Conservation (phyloP, 2,797 vertebrate species). For the Sciurus vulgaris region DNA sequence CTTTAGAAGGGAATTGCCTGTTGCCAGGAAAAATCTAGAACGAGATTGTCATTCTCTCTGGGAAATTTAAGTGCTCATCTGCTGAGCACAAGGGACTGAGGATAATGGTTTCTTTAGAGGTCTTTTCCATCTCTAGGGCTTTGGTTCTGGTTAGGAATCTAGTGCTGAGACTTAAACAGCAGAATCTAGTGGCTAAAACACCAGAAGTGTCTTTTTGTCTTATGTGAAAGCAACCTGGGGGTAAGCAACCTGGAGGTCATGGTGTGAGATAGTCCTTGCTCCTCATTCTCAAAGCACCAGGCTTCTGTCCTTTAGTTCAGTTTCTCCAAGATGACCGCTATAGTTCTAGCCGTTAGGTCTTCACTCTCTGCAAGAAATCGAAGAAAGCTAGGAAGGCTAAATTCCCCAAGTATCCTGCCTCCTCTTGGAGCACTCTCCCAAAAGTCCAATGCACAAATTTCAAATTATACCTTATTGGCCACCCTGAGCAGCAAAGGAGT, state of each 20-base stretch:
- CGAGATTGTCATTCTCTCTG: not conserved
- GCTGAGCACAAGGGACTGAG: not conserved
- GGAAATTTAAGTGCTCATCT: not conserved
- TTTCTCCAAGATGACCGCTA: too few species aligned
- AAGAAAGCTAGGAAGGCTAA: not conserved
- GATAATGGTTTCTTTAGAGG: not conserved
- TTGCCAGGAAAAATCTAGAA: not conserved
- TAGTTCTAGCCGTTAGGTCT: not conserved
- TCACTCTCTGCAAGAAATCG: not conserved
- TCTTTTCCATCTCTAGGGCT: not conserved
- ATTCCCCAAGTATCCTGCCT: not conserved
- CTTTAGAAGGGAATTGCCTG: not conserved
- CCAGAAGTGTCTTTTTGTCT: not conserved
- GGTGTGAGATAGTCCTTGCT: not conserved
- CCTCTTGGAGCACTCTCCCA: not conserved
- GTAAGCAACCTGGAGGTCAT: not conserved
- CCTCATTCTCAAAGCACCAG: not conserved
- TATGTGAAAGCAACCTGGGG: not conserved
- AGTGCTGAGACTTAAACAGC: not conserved
- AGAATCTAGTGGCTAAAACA: not conserved
- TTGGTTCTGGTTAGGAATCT: not conserved
- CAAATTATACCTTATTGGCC: slow-evolving; percentile 26
- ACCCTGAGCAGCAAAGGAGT: slow-evolving; percentile 40
- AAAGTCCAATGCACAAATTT: not conserved
- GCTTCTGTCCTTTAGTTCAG: not conserved